Base-by-base conservation (phyloP, 2,888 invertebrate genomes). In the Cosmorhoe ocellata region DNA sequence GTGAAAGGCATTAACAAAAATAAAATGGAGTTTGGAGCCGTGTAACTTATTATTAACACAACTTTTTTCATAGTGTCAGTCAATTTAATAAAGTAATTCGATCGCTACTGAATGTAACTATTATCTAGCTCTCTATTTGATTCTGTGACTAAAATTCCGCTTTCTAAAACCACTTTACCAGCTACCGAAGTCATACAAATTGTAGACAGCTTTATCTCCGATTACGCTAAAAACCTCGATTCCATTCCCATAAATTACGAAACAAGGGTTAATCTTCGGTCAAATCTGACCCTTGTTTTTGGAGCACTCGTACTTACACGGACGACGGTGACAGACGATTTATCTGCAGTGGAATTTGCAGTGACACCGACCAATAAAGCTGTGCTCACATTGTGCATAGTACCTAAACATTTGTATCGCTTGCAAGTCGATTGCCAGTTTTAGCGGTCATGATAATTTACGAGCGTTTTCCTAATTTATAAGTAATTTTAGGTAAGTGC, bases 231-330 rank as follows among this genome's bases (percentile, higher is more conserved):
- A 68, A 69, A 68, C 57, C 59, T 53, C 33, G 56, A 61, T 59
- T 50, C 56, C 14, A 31, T 61, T 56, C 48, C 59, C 47, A 66
- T 71, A 69, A 67, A 69, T 73, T 64, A 50, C 46, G 50, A 56
- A 66, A 66, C 59, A 67, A 71, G 64, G 67, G 65, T 68, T 69
- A 70, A 73, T 73, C 69, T 64, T 53, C 45, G 55, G 58, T 61
- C 46, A 61, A 61, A 65, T 66, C 64, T 32, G 56, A 46, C 64
- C 59, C 61, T 61, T 62, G 69, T 69, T 70, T 62, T 61, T 46
- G 50, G 40, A 53, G 56, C 38, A 45, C 51, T 43, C 30, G 31
- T 42, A 58, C 51, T 48, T 47, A 55, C 56, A 48, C 28, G 47
- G 47, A 51, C 45, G 47, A 51, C 45, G 51, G 48, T 58, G 67